Conservation (phyloP, 2,888 invertebrate species). For the Scaptomyza polygonia region DNA sequence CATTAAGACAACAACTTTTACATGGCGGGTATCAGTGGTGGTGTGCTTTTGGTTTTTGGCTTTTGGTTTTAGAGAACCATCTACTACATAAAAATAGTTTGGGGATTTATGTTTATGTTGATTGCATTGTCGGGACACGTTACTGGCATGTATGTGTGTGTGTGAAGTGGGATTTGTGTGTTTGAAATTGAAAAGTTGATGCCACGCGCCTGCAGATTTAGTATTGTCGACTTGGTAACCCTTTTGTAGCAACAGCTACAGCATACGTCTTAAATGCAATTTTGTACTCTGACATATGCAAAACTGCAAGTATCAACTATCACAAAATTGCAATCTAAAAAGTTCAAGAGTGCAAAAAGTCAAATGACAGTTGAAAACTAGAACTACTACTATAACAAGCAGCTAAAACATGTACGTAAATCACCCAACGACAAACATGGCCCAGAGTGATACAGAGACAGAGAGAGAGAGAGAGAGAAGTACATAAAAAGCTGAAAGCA, state of each 20-base stretch:
- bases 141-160: conserved; percentile 42
- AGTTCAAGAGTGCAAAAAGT: conserved; percentile 48
- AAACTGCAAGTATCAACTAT: conserved; percentile 29
- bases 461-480: background rate
- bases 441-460: background rate
- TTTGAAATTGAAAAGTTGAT: conserved; percentile 65
- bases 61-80: conserved; percentile 47
- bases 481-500: conserved; percentile 39
- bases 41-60: conserved; percentile 11
- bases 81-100: conserved; percentile 76
- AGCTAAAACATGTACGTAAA: conserved; percentile 40
- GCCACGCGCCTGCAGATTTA: conserved; percentile 51
- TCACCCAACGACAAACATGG: conserved; percentile 33
- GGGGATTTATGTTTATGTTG: conserved; percentile 80
- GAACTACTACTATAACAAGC: conserved; percentile 9
- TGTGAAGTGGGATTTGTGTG: conserved; percentile 67
- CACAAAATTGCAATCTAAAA: conserved; percentile 36
- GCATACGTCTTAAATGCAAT: conserved; percentile 61
- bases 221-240: conserved; percentile 12
- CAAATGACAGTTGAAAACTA: conserved; percentile 33
- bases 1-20: conserved; percentile 53
- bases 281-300: conserved; percentile 60
- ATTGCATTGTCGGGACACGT: conserved; percentile 71
- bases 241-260: background rate
- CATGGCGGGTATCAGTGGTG: conserved; percentile 21